These are phyloP conservation scores for Trididemnum miniatum DNA, from an alignment of 23 tunicate species.

Conservation along the genomic window DNA sequence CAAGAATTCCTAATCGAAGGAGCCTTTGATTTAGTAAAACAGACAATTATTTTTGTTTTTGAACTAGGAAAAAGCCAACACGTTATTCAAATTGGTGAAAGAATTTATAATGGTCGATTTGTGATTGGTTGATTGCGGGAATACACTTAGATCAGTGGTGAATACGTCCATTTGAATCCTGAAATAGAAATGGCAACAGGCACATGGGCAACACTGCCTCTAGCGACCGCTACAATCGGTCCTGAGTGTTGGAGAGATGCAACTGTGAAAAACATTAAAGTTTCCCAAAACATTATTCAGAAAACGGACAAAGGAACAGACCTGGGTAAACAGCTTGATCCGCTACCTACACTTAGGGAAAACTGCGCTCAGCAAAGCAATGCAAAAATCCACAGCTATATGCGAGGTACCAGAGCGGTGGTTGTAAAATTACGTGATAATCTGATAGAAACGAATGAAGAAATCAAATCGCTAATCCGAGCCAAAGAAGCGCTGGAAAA, in stretches of 20 bases:
- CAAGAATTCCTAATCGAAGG: no score
- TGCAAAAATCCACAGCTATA: conserved; percentile 66
- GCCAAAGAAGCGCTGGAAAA: conserved; percentile 91
- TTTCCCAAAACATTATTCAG: conserved; percentile 79
- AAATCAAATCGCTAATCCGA: conserved; percentile 86
- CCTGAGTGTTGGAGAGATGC: conserved; percentile 94
- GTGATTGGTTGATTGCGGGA: no score
- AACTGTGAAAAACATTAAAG: conserved; percentile 87
- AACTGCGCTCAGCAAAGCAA: conserved; percentile 84
- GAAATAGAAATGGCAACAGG: conserved; percentile 75
- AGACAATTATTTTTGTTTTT: no score
- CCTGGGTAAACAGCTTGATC: conserved; percentile 75
- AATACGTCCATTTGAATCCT: background rate
- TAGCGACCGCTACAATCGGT: conserved; percentile 87
- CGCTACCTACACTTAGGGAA: conserved; percentile 79
- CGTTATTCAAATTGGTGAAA: no score
- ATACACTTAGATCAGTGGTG: no score
- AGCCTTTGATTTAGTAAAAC: no score
- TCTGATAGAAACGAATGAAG: conserved; percentile 84
- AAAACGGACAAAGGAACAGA: conserved; percentile 87
- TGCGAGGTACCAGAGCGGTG: conserved; percentile 73
- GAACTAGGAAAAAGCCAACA: no score
- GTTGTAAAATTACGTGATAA: conserved; percentile 85
- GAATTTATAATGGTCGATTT: no score
- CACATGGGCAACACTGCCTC: conserved; percentile 88